Conservation (phyloP, 2,113 vertebrate species). For the Mungos mungo region DNA sequence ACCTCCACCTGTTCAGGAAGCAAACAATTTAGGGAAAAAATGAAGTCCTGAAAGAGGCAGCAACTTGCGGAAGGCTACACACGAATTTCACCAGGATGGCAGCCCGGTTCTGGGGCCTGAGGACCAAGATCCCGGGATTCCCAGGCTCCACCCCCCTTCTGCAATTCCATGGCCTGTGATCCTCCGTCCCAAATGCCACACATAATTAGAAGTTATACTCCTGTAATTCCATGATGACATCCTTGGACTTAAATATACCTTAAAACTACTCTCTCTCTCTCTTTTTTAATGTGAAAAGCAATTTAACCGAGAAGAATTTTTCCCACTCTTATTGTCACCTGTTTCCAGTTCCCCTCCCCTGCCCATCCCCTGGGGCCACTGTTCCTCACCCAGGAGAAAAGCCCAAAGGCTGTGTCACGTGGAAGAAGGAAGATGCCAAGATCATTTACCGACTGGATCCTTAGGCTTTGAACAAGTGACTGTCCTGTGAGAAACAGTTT, state of each 20-base stretch:
- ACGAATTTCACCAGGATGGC: slow-evolving; percentile 53
- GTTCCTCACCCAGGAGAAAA: neutral
- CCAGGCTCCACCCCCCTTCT: slow-evolving; percentile 31
- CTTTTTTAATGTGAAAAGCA: slow-evolving; percentile 52
- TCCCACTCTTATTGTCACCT: neutral
- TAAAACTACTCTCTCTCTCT: slow-evolving; percentile 29
- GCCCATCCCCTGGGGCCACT: neutral
- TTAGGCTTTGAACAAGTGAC: slow-evolving; percentile 61
- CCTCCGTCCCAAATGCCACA: slow-evolving; percentile 59
- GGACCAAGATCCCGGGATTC: slow-evolving; percentile 32
- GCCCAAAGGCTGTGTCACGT: neutral
- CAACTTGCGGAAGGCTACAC: neutral
- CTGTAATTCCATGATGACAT: slow-evolving; percentile 78
- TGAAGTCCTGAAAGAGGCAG: neutral
- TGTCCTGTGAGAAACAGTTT: slow-evolving; percentile 68
- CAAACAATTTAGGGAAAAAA: neutral
- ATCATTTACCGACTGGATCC: neutral
- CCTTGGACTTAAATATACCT: slow-evolving; percentile 73
- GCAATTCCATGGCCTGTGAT: slow-evolving; percentile 57
- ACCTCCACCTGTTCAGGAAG: neutral
- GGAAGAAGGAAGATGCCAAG: neutral
- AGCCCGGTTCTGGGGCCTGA: neutral
- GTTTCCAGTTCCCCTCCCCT: neutral
- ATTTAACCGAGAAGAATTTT: slow-evolving; percentile 13
- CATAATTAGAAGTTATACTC: slow-evolving; percentile 79